Conservation (phyloP, 1,140 invertebrate species). For the Carposina sasakii region DNA sequence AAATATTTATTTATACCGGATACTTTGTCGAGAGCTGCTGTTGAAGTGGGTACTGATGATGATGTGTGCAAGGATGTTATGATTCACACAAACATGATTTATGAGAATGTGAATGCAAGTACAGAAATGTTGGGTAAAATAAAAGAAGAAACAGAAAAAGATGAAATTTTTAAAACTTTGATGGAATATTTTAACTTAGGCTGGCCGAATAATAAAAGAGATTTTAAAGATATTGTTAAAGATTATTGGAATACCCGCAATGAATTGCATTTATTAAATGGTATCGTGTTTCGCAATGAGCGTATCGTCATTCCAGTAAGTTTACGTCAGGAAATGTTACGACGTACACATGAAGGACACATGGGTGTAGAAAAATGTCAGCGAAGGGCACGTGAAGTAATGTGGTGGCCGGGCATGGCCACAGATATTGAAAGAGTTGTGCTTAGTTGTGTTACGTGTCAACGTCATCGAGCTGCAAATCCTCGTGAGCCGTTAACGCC, state of each 20-base stretch:
- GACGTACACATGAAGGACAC: conserved; percentile 29
- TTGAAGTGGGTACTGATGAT: background rate
- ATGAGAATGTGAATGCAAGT: background rate
- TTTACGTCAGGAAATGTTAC: conserved; percentile 19
- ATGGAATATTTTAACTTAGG: conserved; percentile 1
- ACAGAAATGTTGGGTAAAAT: background rate
- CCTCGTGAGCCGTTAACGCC: conserved; percentile 24
- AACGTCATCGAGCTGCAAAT: conserved; percentile 1
- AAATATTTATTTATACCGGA: conserved; percentile 2
- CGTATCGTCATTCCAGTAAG: conserved; percentile 2
- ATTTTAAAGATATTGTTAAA: background rate
- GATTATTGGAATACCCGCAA: conserved; percentile 1
- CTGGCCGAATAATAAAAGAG: conserved; percentile 6
- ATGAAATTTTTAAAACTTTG: background rate
- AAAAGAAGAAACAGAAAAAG: conserved; percentile 5
- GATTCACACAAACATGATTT: conserved; percentile 1
- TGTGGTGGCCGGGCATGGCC: conserved; percentile 38
- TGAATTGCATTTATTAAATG: conserved; percentile 6
- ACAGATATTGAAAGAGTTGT: conserved; percentile 23
- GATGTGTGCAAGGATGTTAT: background rate
- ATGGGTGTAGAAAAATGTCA: conserved; percentile 34
- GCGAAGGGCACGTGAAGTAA: conserved; percentile 22
- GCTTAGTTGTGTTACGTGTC: background rate
- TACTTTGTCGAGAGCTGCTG: conserved; percentile 3
- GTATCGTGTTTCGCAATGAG: conserved; percentile 1